phyloP scores from a whole-genome alignment of 2,797 vertebrate species.

The Labroides dimidiatus region DNA sequence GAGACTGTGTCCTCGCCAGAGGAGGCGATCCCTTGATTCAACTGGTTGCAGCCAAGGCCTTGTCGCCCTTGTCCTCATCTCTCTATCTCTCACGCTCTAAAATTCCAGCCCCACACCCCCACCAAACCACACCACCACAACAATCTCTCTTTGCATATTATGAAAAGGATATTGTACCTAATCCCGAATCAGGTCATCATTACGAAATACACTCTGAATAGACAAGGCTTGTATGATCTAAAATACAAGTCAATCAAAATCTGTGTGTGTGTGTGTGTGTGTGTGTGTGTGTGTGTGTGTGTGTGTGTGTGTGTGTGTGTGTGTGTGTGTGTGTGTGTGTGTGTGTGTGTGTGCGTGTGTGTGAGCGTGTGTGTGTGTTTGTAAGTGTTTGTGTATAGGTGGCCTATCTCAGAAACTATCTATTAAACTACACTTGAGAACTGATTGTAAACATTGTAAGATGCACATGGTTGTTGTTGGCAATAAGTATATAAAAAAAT shows the following conservation, averaged over 20 bases:
- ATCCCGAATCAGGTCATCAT: constrained; percentile 43
- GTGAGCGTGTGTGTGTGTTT: not conserved
- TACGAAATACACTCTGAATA: constrained; percentile 49
- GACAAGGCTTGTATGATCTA: constrained; percentile 7
- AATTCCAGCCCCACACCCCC: constrained; percentile 18
- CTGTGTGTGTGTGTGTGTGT: not conserved
- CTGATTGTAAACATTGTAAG: too few relatives aligned
- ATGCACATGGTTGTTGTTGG: too few relatives aligned
- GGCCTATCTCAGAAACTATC: too few relatives aligned
- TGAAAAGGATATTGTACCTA: constrained; percentile 46
- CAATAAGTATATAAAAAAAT: too few relatives aligned
- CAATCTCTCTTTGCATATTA: constrained; percentile 40
- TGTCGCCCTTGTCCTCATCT: constrained; percentile 67
- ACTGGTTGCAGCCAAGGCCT: constrained; percentile 53
- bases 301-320: not conserved
- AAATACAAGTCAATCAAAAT: constrained; percentile 21
- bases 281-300: not conserved
- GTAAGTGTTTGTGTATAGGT: too few relatives aligned
- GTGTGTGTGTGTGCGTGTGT: too few relatives aligned
- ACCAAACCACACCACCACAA: not conserved
- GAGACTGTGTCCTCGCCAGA: constrained; percentile 65
- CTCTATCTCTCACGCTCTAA: constrained; percentile 26
- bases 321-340: not conserved
- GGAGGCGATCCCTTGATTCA: constrained; percentile 71
- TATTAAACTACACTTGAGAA: too few relatives aligned